Evolutionary conservation across 2,797 vertebrate species (phyloP).

Genomic region (Microhierax caerulescens): DNA sequence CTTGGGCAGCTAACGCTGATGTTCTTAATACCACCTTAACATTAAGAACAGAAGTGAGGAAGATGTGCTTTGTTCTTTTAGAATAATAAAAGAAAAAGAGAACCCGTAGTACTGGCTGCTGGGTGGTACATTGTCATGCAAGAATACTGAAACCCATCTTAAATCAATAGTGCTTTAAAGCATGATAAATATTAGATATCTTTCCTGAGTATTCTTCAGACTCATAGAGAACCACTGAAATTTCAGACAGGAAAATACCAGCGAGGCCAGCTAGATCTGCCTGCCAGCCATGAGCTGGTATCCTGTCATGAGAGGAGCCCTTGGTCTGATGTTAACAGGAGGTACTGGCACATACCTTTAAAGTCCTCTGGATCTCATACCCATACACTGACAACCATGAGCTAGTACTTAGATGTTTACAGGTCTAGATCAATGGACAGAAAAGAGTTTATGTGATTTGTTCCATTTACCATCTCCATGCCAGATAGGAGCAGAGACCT

Average conservation of each 20-base stretch:
- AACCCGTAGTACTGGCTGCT: not conserved
- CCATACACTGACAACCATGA: not conserved
- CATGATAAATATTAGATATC: not conserved
- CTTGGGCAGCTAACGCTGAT: not conserved
- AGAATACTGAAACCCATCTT: not conserved
- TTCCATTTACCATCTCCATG: not conserved
- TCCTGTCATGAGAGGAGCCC: not conserved
- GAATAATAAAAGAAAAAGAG: not conserved
- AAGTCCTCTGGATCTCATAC: not conserved
- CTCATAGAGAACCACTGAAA: not conserved
- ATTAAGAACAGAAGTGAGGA: not conserved
- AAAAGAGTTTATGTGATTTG: not conserved
- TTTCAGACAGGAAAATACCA: not conserved
- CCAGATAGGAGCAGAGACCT: not conserved
- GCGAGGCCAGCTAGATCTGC: not conserved
- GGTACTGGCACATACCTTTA: not conserved
- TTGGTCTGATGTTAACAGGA: not conserved
- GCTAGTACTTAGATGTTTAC: not conserved
- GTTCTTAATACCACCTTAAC: not conserved
- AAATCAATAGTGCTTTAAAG: not conserved
- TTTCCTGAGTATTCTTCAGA: not conserved
- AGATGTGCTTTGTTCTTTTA: not conserved
- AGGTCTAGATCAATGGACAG: not conserved
- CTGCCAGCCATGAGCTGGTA: not conserved
- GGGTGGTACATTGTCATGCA: not conserved